Conservation (phyloP, 1,140 invertebrate genomes). For the Condylostylus longicornis region DNA sequence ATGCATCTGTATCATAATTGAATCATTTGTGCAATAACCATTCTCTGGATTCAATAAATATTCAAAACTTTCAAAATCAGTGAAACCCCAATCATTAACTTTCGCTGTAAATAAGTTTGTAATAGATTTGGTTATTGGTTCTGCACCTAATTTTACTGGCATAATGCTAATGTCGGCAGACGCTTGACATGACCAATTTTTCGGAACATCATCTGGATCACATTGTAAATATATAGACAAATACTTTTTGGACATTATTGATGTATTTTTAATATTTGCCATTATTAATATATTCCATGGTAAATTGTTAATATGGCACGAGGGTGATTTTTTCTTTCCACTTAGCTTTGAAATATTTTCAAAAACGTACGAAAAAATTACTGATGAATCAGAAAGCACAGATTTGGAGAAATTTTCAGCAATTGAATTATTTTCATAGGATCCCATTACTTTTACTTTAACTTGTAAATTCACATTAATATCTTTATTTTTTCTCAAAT, state of each 20-base stretch:
- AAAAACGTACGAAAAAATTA: constrained; percentile 81
- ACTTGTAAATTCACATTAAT: too few species aligned
- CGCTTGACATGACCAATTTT: constrained; percentile 94
- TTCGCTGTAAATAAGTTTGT: constrained; percentile 53
- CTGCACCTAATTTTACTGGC: constrained; percentile 68
- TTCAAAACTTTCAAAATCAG: constrained; percentile 48
- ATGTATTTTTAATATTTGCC: too few species aligned
- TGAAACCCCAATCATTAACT: constrained; percentile 95
- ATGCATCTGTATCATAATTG: constrained; percentile 88
- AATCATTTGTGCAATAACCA: constrained; percentile 88
- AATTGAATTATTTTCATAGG: too few species aligned
- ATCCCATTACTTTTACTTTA: too few species aligned
- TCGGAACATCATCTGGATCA: constrained; percentile 88
- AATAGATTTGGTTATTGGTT: constrained; percentile 52
- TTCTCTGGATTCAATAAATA: constrained; percentile 91
- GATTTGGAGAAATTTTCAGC: too few species aligned
- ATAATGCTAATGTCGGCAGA: constrained; percentile 77
- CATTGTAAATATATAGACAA: constrained; percentile 84
- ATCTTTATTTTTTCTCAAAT: too few species aligned
- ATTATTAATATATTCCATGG: constrained; percentile 99
- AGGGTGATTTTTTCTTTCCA: constrained; percentile 74
- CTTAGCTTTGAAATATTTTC: constrained; percentile 81
- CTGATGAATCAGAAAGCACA: too few species aligned
- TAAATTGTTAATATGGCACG: constrained; percentile 86
- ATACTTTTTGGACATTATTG: too few species aligned